Percentiles rank a stretch among this genome's conserved stretches.
Evolutionary conservation across 2,113 vertebrate genomes (phyloP).

Genomic region (Sinocyclocheilus anshuiensis): DNA sequence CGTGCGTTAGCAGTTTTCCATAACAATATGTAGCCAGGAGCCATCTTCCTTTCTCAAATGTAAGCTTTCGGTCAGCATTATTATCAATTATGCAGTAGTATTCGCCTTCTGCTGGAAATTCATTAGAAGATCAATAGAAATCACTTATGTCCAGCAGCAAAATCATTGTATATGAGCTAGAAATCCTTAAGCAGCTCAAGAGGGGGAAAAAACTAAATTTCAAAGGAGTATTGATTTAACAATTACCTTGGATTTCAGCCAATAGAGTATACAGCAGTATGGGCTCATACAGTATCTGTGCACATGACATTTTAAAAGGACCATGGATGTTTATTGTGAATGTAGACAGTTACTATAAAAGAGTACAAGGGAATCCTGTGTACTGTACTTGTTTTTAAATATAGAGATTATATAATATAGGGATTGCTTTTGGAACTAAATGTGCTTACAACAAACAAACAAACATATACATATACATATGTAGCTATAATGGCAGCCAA

Average conservation of each 20-base stretch:
- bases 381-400: not conserved
- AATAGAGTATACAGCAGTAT: constrained; percentile 6
- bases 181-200: constrained; percentile 31
- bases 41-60: constrained; percentile 19
- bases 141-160: constrained; percentile 36
- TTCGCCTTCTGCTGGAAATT: constrained; percentile 46
- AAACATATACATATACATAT: no score
- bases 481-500: not conserved
- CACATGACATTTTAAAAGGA: not conserved
- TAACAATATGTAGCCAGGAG: constrained; percentile 43
- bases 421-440: not conserved
- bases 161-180: constrained; percentile 42
- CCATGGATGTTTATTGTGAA: not conserved
- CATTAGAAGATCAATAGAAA: constrained; percentile 54
- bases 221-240: constrained; percentile 40
- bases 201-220: constrained; percentile 26
- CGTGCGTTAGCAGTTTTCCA: constrained; percentile 30
- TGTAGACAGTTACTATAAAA: not conserved
- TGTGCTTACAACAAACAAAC: constrained; percentile 2
- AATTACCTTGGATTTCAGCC: constrained; percentile 23
- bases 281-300: not conserved
- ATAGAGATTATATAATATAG: not conserved
- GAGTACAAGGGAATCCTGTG: not conserved
- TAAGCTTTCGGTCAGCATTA: constrained; percentile 30
- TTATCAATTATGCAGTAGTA: constrained; percentile 44